phyloP scores from a whole-genome alignment of 1,140 invertebrate species.

The Atta colombica region DNA sequence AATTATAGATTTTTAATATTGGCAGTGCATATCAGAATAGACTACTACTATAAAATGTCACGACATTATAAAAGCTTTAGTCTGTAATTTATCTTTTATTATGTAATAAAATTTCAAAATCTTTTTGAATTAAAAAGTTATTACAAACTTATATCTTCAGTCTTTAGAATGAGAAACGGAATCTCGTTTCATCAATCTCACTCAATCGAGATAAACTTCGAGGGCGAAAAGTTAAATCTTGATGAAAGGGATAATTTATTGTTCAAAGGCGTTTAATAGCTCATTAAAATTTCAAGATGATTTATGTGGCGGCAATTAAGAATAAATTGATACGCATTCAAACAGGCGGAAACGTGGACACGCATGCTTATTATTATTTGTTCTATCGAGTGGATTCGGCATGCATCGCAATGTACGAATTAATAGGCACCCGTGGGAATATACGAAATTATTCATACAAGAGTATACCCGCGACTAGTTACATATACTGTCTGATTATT shows the following conservation, averaged over 20 bases:
- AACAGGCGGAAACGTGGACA: not conserved
- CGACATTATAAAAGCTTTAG: not conserved
- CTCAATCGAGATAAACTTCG: not conserved
- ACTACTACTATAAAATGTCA: slow-evolving; percentile 5
- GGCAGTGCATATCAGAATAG: no score
- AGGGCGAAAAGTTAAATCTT: not conserved
- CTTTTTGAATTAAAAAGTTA: not conserved
- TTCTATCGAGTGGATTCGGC: slow-evolving; percentile 50
- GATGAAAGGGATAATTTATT: not conserved
- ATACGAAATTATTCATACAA: slow-evolving; percentile 60
- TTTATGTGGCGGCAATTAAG: slow-evolving; percentile 51
- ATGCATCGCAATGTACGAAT: slow-evolving; percentile 51
- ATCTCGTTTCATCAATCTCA: slow-evolving; percentile 22
- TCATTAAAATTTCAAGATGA: slow-evolving; percentile 35
- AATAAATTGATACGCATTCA: slow-evolving; percentile 52
- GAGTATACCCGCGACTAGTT: slow-evolving; percentile 25
- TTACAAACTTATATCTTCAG: not conserved
- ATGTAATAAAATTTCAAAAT: not conserved
- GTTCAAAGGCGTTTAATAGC: slow-evolving; percentile 43
- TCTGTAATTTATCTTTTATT: slow-evolving; percentile 31
- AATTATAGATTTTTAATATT: no score
- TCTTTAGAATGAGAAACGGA: not conserved
- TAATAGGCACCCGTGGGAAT: slow-evolving; percentile 61
- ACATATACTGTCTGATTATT: slow-evolving; percentile 18
- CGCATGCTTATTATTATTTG: slow-evolving; percentile 69